phyloP scores from a whole-genome alignment of 1,140 invertebrate genomes.

The Hestina assimilis region DNA sequence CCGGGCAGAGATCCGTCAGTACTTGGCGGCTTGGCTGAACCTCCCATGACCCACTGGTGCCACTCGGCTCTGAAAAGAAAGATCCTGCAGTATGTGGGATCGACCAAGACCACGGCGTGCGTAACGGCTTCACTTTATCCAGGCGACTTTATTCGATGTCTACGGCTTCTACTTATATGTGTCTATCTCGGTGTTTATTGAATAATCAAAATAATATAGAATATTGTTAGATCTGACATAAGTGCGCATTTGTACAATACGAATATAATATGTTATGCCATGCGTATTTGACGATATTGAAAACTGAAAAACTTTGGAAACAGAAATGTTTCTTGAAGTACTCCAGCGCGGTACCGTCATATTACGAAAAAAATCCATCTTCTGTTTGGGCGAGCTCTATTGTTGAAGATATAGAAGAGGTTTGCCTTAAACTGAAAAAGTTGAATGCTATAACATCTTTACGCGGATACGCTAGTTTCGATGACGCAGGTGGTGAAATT shows the following conservation, averaged over 20 bases:
- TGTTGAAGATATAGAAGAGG: not conserved
- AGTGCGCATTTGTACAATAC: constrained; percentile 10
- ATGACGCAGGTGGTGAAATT: not conserved
- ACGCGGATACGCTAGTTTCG: not conserved
- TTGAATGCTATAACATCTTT: constrained; percentile 3
- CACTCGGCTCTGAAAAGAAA: constrained; percentile 14
- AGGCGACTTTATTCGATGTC: constrained; percentile 5
- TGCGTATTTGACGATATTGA: not conserved
- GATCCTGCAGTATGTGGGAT: constrained; percentile 13
- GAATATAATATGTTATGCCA: constrained; percentile 1
- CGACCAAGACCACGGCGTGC: constrained; percentile 5
- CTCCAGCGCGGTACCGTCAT: not conserved
- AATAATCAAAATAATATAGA: constrained; percentile 1
- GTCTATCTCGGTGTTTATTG: constrained; percentile 10
- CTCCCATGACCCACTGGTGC: constrained; percentile 15
- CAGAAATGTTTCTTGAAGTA: not conserved
- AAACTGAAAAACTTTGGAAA: not conserved
- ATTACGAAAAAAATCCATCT: not conserved
- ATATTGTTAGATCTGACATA: constrained; percentile 10
- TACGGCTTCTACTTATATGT: not conserved
- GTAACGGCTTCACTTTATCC: constrained; percentile 3
- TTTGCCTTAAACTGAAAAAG: constrained; percentile 9
- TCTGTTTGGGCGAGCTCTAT: not conserved
- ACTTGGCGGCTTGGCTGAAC: constrained; percentile 77
- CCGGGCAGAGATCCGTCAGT: constrained; percentile 79